Evolutionary conservation across 2,113 vertebrate species (phyloP).

Genomic region (Athene noctua): DNA sequence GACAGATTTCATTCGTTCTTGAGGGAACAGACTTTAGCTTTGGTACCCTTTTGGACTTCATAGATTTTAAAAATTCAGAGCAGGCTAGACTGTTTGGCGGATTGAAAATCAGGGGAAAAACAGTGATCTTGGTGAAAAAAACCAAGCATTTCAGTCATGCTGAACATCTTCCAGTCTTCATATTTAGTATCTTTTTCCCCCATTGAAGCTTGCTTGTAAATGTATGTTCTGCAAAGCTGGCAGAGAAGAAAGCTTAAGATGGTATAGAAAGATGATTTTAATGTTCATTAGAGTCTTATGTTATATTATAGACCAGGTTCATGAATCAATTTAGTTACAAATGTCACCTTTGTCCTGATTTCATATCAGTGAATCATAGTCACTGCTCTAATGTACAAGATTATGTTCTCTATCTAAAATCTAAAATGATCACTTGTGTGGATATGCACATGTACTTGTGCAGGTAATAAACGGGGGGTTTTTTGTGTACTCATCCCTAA

Average conservation of each 20-base stretch:
- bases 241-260: not conserved
- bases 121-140: not conserved
- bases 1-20: not conserved
- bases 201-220: not conserved
- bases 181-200: not conserved
- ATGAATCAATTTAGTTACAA: not conserved
- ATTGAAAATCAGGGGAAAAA: not conserved
- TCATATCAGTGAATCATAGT: not conserved
- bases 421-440: not conserved
- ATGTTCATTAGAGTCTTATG: not conserved
- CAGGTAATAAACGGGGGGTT: fast-evolving
- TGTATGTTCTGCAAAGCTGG: not conserved
- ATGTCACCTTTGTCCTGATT: not conserved
- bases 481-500: not conserved
- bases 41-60: not conserved
- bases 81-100: not conserved
- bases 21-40: not conserved
- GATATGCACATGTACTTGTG: not conserved
- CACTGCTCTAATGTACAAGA: not conserved
- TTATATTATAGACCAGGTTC: not conserved
- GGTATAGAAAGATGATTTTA: not conserved
- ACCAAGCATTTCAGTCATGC: not conserved
- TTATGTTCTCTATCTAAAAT: not conserved
- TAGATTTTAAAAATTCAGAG: not conserved
- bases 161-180: not conserved